Base-by-base conservation (phyloP, 2,888 invertebrate genomes). In the Diploptera punctata region DNA sequence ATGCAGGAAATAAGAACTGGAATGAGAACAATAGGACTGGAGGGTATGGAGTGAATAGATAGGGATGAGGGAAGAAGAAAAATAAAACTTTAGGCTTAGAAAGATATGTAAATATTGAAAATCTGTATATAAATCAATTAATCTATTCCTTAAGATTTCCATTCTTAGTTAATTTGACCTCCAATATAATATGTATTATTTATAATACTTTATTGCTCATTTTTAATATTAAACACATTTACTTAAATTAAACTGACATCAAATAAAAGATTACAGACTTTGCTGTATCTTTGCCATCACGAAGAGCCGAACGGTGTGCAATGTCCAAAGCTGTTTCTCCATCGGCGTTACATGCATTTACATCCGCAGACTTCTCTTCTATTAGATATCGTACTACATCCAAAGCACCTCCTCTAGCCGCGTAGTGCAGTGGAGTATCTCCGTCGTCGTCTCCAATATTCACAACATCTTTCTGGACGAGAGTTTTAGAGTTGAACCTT, bases 341-440 rank as follows among this genome's bases (percentile, higher is more conserved):
- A 57, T 21, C 57, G 7, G 7, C 18, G 26, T 57, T 57, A 4
- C 24, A 26, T 3, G 57, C 57, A 57, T 57, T 57, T 5, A 57
- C 26, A 13, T 57, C 57, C 18, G 57, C 57, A 21, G 5, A 5
- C 26, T 21, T 2, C 19, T 57, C 57, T 24, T 57, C 19, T 13
- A 57, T 26, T 24, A 57, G 13, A 24, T 57, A 57, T 4, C 57
- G 21, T 21, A 57, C 24, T 2, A 26, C 24, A 18, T 57, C 57
- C 1, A 57, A 24, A 4, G 24, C 57, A 21, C n/a, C 57, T n/a
- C n/a, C 29, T 13, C 61, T 61, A 19, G 67, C n/a, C 67, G 67
- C 67, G n/a, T 44, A 21, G 47, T 67, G 67, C 49, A 67, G n/a
- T 13, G 67, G 67, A 7, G 44, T 67, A n/a, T 47, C 21, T 13